Percentiles rank a stretch among this genome's conserved stretches.
phyloP scores from a whole-genome alignment of 2,113 vertebrate species.

The Spea multiplicata region DNA sequence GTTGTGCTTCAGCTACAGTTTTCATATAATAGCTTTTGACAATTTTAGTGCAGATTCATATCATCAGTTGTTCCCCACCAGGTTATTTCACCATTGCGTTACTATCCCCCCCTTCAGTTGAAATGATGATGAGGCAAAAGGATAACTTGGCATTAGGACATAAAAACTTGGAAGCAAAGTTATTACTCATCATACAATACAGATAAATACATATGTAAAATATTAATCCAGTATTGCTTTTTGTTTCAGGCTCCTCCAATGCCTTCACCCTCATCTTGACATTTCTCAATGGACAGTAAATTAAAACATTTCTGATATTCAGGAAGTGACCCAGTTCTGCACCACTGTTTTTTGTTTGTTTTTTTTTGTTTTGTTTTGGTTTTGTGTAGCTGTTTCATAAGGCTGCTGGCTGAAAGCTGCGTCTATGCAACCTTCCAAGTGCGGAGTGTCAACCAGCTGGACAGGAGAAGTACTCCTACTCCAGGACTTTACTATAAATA shows the following conservation, averaged over 20 bases:
- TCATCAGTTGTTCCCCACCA: too few species aligned
- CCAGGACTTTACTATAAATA: constrained; percentile 76
- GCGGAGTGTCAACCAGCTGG: constrained; percentile 82
- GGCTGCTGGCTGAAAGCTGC: constrained; percentile 98
- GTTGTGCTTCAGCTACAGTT: too few species aligned
- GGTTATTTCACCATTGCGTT: too few species aligned
- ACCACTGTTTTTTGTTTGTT: constrained; percentile 67
- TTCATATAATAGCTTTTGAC: too few species aligned
- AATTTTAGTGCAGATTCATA: too few species aligned
- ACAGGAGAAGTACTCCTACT: constrained; percentile 75
- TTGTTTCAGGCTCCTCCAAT: constrained; percentile 86
- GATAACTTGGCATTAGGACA: too few species aligned
- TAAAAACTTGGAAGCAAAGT: too few species aligned
- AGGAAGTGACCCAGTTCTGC: constrained; percentile 92
- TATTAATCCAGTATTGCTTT: constrained; percentile 49
- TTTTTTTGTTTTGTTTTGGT: constrained; percentile 63
- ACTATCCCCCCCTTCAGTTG: too few species aligned
- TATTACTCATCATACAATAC: too few species aligned
- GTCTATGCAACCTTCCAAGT: constrained; percentile 99
- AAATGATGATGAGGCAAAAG: too few species aligned
- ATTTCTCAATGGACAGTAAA: constrained; percentile 80
- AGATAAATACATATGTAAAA: too few species aligned
- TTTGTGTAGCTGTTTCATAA: constrained; percentile 83
- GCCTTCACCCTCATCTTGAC: constrained; percentile 94
- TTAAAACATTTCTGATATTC: constrained; percentile 94